phyloP scores from a whole-genome alignment of 2,113 vertebrate genomes.

The Crotalus tigris region DNA sequence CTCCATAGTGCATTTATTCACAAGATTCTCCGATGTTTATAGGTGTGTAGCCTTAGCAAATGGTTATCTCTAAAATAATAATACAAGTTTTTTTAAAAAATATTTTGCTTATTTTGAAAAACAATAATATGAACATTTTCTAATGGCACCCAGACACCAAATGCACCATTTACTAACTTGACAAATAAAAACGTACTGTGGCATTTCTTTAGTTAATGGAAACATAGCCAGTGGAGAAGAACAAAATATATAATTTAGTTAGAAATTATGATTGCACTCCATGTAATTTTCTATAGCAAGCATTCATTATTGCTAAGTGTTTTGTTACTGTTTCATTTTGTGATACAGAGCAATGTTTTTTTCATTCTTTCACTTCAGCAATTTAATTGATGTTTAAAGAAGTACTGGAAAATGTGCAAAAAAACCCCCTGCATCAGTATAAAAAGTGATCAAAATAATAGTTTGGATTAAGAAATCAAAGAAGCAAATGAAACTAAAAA shows the following conservation, averaged over 20 bases:
- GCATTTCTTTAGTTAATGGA: conserved; percentile 19
- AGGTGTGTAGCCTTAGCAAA: neutral
- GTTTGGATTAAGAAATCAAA: conserved; percentile 43
- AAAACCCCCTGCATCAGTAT: conserved; percentile 25
- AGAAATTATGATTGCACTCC: conserved; percentile 16
- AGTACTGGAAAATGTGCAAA: conserved; percentile 36
- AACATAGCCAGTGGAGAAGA: conserved; percentile 18
- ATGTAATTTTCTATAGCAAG: conserved; percentile 35
- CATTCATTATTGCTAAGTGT: conserved; percentile 23
- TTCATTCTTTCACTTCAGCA: conserved; percentile 55
- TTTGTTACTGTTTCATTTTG: conserved; percentile 43
- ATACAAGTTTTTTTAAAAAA: neutral
- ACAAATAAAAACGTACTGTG: neutral
- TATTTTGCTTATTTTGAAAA: neutral
- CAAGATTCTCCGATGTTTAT: neutral
- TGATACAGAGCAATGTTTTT: conserved; percentile 58
- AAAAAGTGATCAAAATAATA: conserved; percentile 48
- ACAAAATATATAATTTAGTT: conserved; percentile 33
- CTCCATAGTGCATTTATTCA: neutral
- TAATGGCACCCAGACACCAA: neutral
- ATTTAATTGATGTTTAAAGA: conserved; percentile 62
- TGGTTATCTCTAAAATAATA: neutral
- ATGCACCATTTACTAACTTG: conserved; percentile 19
- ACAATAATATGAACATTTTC: neutral
- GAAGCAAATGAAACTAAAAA: conserved; percentile 31